Evolutionary conservation across 2,888 invertebrate species (phyloP).

Genomic region (Vandiemenella viatica): DNA sequence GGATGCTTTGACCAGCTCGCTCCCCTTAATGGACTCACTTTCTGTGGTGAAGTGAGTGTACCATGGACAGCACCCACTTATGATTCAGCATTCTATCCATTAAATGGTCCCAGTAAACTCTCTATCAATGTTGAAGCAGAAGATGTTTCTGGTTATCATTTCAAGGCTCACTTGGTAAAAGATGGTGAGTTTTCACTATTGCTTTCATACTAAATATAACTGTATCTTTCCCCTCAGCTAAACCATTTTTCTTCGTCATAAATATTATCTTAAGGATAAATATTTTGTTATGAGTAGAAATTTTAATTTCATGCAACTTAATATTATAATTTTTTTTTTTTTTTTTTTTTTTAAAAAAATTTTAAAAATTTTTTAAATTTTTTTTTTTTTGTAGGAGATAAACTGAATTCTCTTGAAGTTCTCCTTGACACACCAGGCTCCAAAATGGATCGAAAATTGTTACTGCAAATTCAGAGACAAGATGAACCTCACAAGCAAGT

Average conservation of each 20-base stretch:
- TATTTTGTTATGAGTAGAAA: too few species aligned
- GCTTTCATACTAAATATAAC: neutral
- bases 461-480: conserved; percentile 8
- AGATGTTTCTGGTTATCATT: conserved; percentile 46
- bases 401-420: conserved; percentile 16
- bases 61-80: conserved; percentile 32
- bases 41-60: conserved; percentile 49
- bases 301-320: too few species aligned
- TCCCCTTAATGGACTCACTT: conserved; percentile 48
- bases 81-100: conserved; percentile 39
- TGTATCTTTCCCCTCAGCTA: neutral
- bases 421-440: conserved; percentile 48
- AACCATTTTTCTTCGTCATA: too few species aligned
- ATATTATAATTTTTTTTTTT: too few species aligned
- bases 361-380: too few species aligned
- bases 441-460: conserved; percentile 37
- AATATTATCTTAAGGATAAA: too few species aligned
- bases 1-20: conserved; percentile 63
- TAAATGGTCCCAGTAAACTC: conserved; percentile 53
- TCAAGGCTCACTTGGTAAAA: conserved; percentile 35
- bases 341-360: too few species aligned
- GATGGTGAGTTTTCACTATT: neutral
- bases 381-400: neutral
- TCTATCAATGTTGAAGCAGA: conserved; percentile 49
- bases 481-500: conserved; percentile 6